Evolutionary conservation across 2,113 vertebrate species (phyloP).

Genomic region (Centropus bengalensis): DNA sequence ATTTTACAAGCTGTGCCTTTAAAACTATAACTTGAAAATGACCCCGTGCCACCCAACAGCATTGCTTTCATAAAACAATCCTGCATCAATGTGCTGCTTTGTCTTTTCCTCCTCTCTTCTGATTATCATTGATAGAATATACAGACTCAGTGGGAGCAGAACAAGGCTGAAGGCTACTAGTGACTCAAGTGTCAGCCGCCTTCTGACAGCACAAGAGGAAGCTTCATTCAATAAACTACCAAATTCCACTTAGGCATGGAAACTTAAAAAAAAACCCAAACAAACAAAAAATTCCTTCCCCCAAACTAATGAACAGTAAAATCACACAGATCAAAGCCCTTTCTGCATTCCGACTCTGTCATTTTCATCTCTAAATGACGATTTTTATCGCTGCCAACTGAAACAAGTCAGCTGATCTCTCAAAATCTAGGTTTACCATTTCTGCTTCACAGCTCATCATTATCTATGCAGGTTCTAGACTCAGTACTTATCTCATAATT

Average conservation of each 20-base stretch:
- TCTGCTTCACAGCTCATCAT: not conserved
- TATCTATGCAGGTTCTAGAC: not conserved
- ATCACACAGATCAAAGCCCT: not conserved
- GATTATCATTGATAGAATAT: not conserved
- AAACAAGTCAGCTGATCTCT: not conserved
- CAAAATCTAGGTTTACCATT: not conserved
- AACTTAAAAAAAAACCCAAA: not conserved
- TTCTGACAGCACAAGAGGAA: not conserved
- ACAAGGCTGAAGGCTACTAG: not conserved
- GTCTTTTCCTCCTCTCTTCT: not conserved
- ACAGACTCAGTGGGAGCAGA: not conserved
- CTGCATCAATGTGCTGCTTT: not conserved
- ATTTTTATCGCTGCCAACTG: not conserved
- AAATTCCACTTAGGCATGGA: not conserved
- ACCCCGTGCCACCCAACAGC: not conserved
- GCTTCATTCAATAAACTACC: not conserved
- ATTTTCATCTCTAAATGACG: not conserved
- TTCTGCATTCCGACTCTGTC: not conserved
- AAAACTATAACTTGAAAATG: not conserved
- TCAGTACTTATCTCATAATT: not conserved
- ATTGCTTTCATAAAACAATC: not conserved
- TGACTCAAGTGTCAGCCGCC: rapidly evolving
- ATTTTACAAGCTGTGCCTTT: not conserved
- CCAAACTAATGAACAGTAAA: not conserved
- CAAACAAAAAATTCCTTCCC: not conserved